phyloP scores from a whole-genome alignment of 2,888 invertebrate species.

The Ophonus ardosiacus region DNA sequence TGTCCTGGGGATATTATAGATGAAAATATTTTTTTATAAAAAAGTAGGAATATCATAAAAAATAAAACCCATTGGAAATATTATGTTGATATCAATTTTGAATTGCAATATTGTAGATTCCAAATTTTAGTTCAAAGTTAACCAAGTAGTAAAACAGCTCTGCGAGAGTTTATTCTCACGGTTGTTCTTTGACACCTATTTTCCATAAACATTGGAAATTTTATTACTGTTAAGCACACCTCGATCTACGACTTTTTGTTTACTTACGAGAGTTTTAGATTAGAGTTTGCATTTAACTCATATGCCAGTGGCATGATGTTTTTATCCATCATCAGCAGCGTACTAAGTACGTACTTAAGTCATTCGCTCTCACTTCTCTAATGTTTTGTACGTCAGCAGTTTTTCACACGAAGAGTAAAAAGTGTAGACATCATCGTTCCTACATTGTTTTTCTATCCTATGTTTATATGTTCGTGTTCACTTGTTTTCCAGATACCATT shows the following conservation, averaged over 20 bases:
- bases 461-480: slow-evolving; percentile 39
- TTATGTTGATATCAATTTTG: too few relatives aligned
- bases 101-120: too few relatives aligned
- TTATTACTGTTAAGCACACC: not conserved
- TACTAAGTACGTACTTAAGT: slow-evolving; percentile 47
- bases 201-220: not conserved
- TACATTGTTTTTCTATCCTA: slow-evolving; percentile 36
- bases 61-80: too few relatives aligned
- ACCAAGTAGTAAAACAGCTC: too few relatives aligned
- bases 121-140: too few relatives aligned
- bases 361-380: slow-evolving; percentile 41
- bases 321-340: slow-evolving; percentile 35
- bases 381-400: slow-evolving; percentile 51
- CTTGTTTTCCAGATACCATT: slow-evolving; percentile 38
- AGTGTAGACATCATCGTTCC: slow-evolving; percentile 11
- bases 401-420: slow-evolving; percentile 57
- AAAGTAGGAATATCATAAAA: too few relatives aligned
- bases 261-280: not conserved
- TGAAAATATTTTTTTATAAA: too few relatives aligned
- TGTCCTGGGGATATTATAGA: too few relatives aligned
- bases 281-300: not conserved
- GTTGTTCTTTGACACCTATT: not conserved
- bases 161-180: not conserved
- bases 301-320: not conserved
- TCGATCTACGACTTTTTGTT: not conserved